These are phyloP conservation scores for Habrosyne pyritoides DNA, from an alignment of 2,888 invertebrate species.

Conservation along the genomic window DNA sequence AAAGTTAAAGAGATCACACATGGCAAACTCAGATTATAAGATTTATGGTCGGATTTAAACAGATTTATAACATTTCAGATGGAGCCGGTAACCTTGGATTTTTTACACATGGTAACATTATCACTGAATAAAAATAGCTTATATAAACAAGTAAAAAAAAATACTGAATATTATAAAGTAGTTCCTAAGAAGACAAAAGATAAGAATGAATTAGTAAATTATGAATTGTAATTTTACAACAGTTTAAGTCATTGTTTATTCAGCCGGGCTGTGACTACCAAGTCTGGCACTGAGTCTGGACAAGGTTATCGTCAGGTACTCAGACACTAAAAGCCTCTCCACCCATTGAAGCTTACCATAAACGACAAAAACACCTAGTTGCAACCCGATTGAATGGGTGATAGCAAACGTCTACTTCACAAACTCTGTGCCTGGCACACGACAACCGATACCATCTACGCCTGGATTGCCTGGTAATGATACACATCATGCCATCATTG, in stretches of 20 bases:
- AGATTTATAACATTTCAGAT: slow-evolving; percentile 41
- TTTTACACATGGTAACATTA: slow-evolving; percentile 17
- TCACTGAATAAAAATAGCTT: too few species aligned
- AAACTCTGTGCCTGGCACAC: background rate
- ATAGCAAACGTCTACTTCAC: slow-evolving; percentile 23
- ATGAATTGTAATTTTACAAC: too few species aligned
- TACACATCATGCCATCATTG: slow-evolving; percentile 26
- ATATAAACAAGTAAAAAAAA: too few species aligned
- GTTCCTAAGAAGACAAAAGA: too few species aligned
- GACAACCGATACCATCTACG: background rate
- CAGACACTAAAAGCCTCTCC: background rate
- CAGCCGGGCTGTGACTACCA: background rate
- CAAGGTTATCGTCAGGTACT: background rate
- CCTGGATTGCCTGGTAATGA: slow-evolving; percentile 23
- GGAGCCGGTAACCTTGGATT: too few species aligned
- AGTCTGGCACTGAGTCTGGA: background rate
- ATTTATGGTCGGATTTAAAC: slow-evolving; percentile 43
- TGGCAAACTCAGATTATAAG: slow-evolving; percentile 36
- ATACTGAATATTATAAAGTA: too few species aligned
- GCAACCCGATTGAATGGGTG: slow-evolving; percentile 23
- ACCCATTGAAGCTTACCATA: slow-evolving; percentile 5
- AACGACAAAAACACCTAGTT: background rate
- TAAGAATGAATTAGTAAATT: too few species aligned
- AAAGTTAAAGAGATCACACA: slow-evolving; percentile 38
- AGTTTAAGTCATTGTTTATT: background rate